Conservation (phyloP, 1,140 invertebrate species). For the Papilio machaon region DNA sequence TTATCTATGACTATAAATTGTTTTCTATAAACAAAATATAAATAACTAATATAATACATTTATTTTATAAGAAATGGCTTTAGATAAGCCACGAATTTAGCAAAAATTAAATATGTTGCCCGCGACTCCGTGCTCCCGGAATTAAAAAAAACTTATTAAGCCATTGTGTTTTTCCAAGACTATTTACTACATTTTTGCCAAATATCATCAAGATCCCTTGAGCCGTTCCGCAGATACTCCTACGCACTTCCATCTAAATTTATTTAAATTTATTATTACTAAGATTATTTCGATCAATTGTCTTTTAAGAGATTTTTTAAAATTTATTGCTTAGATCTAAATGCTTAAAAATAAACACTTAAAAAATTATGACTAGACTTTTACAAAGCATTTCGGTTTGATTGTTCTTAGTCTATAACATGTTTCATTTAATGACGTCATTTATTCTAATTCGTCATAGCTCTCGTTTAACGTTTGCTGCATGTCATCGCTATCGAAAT, state of each 20-base stretch:
- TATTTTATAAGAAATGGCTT: neutral
- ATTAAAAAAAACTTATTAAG: too few relatives aligned
- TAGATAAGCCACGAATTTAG: neutral
- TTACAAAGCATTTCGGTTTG: slow-evolving; percentile 20
- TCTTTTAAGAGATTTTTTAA: neutral
- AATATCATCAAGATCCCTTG: too few relatives aligned
- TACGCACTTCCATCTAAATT: too few relatives aligned
- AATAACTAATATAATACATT: slow-evolving; percentile 1
- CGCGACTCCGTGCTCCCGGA: too few relatives aligned
- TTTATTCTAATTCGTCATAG: slow-evolving; percentile 69
- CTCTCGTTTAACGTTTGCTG: slow-evolving; percentile 66
- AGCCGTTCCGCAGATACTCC: too few relatives aligned
- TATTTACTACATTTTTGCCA: too few relatives aligned
- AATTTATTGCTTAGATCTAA: neutral
- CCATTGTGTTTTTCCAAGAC: too few relatives aligned
- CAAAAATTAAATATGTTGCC: too few relatives aligned
- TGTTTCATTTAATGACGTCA: neutral
- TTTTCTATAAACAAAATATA: neutral
- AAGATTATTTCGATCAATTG: neutral
- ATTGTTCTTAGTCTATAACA: neutral
- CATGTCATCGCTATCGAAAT: slow-evolving; percentile 64
- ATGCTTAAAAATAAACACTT: neutral
- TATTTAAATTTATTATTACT: neutral
- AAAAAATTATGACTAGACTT: slow-evolving; percentile 23
- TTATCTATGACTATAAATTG: neutral